Percentiles rank a stretch among this genome's conserved stretches.
Evolutionary conservation across 1,140 invertebrate species (phyloP).

Genomic region (Sinonovacula constricta): DNA sequence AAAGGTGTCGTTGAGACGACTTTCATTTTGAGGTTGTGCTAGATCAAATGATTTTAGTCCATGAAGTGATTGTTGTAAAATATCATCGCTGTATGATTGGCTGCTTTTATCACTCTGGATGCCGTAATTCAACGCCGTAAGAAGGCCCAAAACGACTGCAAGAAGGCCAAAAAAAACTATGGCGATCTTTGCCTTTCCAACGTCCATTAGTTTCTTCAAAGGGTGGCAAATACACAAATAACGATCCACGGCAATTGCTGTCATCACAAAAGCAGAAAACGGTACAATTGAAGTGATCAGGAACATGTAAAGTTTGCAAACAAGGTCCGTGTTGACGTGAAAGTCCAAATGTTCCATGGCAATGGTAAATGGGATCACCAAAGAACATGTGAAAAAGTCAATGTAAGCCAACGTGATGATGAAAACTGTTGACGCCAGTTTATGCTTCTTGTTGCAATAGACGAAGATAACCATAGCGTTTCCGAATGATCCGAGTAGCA

Average conservation of each 20-base stretch:
- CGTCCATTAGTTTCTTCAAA: constrained; percentile 65
- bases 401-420: constrained; percentile 74
- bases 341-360: constrained; percentile 67
- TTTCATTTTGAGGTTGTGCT: not conserved
- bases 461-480: constrained; percentile 77
- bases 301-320: constrained; percentile 77
- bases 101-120: constrained; percentile 40
- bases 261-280: constrained; percentile 77
- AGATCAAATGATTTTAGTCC: not conserved
- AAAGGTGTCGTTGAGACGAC: not conserved
- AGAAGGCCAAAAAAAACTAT: constrained; percentile 64
- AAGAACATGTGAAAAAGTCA: constrained; percentile 71
- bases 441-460: constrained; percentile 73
- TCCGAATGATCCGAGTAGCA: constrained; percentile 63
- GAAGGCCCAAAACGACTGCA: constrained; percentile 68
- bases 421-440: constrained; percentile 75
- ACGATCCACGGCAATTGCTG: constrained; percentile 76
- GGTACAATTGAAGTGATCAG: constrained; percentile 75
- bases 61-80: not conserved
- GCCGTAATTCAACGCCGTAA: constrained; percentile 71
- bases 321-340: constrained; percentile 62
- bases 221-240: constrained; percentile 78
- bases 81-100: not conserved
- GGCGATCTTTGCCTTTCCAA: constrained; percentile 52
- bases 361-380: constrained; percentile 75